Evolutionary conservation across 1,140 invertebrate genomes (phyloP).

Genomic region (Hesperophylax magnus): DNA sequence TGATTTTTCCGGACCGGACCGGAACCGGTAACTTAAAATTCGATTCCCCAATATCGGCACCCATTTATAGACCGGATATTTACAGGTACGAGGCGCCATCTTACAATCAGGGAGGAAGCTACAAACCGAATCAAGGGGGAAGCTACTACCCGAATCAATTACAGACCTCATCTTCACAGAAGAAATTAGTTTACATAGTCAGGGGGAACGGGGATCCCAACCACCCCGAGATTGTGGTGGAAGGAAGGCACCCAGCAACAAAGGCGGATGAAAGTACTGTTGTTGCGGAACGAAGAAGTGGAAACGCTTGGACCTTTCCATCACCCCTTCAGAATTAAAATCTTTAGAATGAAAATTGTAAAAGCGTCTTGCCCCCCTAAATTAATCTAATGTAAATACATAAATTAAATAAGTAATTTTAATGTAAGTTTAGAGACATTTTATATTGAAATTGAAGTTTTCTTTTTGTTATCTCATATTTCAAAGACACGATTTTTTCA

Average conservation of each 20-base stretch:
- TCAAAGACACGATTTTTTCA: no score
- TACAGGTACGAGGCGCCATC: slow-evolving; percentile 32
- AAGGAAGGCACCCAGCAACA: slow-evolving; percentile 13
- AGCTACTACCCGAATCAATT: slow-evolving; percentile 38
- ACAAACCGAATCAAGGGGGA: background rate
- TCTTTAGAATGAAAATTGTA: slow-evolving; percentile 42
- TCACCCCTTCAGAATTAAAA: slow-evolving; percentile 36
- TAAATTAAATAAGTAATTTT: no score
- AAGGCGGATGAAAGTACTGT: background rate
- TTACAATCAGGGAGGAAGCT: slow-evolving; percentile 24
- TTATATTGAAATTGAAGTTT: no score
- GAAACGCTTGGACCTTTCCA: slow-evolving; percentile 51
- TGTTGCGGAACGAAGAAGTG: slow-evolving; percentile 9
- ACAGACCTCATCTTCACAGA: slow-evolving; percentile 34
- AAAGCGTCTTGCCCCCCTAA: no score
- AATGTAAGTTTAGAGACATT: no score
- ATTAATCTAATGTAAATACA: no score
- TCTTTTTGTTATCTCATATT: no score
- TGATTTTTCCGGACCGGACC: slow-evolving; percentile 65
- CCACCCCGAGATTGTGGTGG: slow-evolving; percentile 53
- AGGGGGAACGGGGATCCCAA: slow-evolving; percentile 56
- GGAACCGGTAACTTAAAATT: slow-evolving; percentile 65
- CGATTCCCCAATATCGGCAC: slow-evolving; percentile 55
- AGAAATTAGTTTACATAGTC: slow-evolving; percentile 53
- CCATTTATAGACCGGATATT: slow-evolving; percentile 47